Evolutionary conservation across 1,140 invertebrate genomes (phyloP), one percentile per base, ranked within the genome.

Genomic region (Pissodes strobi): DNA sequence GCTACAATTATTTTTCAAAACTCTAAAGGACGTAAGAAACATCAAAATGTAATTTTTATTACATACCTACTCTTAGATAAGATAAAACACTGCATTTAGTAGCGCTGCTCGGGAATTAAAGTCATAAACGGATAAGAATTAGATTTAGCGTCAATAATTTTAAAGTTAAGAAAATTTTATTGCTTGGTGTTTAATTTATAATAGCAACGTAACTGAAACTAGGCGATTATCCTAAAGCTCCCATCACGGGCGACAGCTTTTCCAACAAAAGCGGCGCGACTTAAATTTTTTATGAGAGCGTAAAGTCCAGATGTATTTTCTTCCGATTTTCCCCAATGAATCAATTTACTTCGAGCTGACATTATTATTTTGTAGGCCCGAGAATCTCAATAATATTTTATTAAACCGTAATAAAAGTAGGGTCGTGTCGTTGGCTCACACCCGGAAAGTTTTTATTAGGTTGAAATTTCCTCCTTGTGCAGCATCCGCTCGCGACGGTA

Each of bases 331-430:
- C 22, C 39, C 17, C 23, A 34, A 58, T 46, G 56, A 58, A 46
- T 58, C 56, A 43, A 41, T 49, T 52, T 30, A 51, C 55, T 46
- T 15, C 18, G 53, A 55, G 22, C 30, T 43, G 19, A 37, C 39
- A 58, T 64, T 60, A 66, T 60, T 39, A 56, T 64, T 65, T 55
- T 66, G 64, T 66, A 43, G 34, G 38, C 61, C 37, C 27, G 18
- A 18, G 37, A 45, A 56, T 56, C 43, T 58, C 55, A 53, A 62
- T 66, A 58, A 68, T 59, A 66, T 66, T 69, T 69, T 64, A 66
- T 69, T 65, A 68, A 69, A 60, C 52, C 23, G 57, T 37, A 48
- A 48, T 58, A 65, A 62, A 66, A 68, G 30, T 51, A 49, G 55
- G 59, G 59, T 39, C 38, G 59, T 19, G 27, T 58, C 39, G 30